Evolutionary conservation across 2,113 vertebrate species (phyloP), one percentile per base, ranked within the genome.

Genomic region (Ariopsis seemanni): DNA sequence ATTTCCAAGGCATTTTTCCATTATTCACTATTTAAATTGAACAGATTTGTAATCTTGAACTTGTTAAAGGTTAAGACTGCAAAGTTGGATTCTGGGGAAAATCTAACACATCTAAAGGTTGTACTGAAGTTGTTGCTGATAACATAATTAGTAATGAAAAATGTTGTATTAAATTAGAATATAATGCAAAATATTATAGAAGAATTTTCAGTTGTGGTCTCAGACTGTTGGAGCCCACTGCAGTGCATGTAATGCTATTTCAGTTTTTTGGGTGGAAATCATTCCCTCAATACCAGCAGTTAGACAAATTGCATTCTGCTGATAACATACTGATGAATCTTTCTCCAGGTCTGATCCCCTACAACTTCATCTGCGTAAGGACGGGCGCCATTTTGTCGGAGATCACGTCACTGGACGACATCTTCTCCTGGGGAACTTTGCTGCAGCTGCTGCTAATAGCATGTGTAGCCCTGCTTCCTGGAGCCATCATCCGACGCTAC

Each of bases 281-380:
- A 57, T 57, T 27, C 25, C 77, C n/a, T 22, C 17, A 79, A 80
- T 34, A 58, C 15, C 42, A 42, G 42, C 42, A 42, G 42, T 42
- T 42, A 42, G 42, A 42, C 42, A 58, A 52, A 83, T 25, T 8
- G 15, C 42, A 52, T 62, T 34, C 34, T 20, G 17, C 71, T 20
- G 22, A 30, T 69, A n/a, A 65, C 30, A 30, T 9, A 30, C 34
- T 2, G 42, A 8, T 67, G 7, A 5, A 60, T 69, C 48, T 42
- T n/a, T 83, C 88, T 12, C 89, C 83, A 99, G 98, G 98, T 90
- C 95, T 99, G 91, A 96, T 97, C 72, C 98, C 98, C 0, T 99
- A 99, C 89, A 99, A 99, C 91, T 99, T 99, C 93, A 97, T 99
- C 95, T 99, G 98, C 4, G 98, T 99, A 53, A 96, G 97, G 82